A percentile compares a stretch with the other conserved stretches of the same genome.
phyloP scores from a whole-genome alignment of 2,888 invertebrate species.

The Abscondita cerata region DNA sequence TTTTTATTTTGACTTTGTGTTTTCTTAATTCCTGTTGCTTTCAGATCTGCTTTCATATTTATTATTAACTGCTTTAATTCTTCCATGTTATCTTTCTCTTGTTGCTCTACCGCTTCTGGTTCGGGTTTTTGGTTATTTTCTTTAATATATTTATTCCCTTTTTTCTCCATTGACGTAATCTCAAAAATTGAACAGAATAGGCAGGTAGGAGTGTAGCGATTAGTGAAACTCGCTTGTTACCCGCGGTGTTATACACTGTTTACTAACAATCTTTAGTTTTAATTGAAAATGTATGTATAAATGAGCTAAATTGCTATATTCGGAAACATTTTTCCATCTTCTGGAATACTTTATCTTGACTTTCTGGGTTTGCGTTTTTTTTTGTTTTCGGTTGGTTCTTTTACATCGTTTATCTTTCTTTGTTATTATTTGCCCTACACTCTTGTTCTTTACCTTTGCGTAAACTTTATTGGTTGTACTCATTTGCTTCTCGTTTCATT shows the following conservation, averaged over 20 bases:
- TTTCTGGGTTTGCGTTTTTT: not conserved
- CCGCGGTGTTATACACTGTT: too few relatives aligned
- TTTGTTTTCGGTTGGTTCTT: not conserved
- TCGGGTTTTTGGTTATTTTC: not conserved
- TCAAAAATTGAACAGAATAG: too few relatives aligned
- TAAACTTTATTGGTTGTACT: too few relatives aligned
- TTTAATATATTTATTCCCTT: not conserved
- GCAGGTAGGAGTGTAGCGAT: too few relatives aligned
- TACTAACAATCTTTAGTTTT: too few relatives aligned
- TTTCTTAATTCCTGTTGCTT: not conserved
- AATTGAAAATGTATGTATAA: too few relatives aligned
- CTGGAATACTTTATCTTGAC: not conserved
- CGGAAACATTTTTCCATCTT: not conserved
- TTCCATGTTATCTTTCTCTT: not conserved
- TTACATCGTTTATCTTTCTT: not conserved
- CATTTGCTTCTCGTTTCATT: too few relatives aligned
- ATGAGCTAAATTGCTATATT: too few relatives aligned
- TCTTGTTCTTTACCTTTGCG: too few relatives aligned
- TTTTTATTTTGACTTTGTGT: not conserved
- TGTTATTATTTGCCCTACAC: too few relatives aligned
- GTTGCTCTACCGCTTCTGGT: slow-evolving; percentile 2
- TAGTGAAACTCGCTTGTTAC: too few relatives aligned
- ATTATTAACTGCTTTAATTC: not conserved
- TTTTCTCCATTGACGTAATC: too few relatives aligned
- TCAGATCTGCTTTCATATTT: not conserved